These are phyloP conservation scores for Noctua janthina DNA, from an alignment of 2,888 invertebrate genomes.

Conservation along the genomic window DNA sequence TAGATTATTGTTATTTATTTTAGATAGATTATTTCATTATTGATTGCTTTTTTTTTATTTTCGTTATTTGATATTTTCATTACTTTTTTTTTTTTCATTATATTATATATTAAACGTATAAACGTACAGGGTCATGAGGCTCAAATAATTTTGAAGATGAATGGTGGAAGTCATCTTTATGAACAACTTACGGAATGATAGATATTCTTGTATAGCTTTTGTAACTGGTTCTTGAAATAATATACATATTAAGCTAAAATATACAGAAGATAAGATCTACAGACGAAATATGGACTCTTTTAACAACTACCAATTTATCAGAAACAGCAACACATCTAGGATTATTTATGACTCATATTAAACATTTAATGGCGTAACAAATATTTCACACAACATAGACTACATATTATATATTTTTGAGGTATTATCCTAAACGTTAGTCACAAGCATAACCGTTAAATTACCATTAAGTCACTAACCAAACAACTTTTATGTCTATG, in stretches of 20 bases:
- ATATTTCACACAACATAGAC: conserved; percentile 21
- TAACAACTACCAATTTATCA: conserved; percentile 34
- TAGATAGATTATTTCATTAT: no score
- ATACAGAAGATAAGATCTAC: conserved; percentile 31
- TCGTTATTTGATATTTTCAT: no score
- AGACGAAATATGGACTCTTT: conserved; percentile 27
- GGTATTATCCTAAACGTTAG: background rate
- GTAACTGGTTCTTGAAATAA: conserved; percentile 12
- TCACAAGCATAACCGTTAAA: conserved; percentile 20
- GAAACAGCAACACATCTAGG: conserved; percentile 16
- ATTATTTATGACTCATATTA: conserved; percentile 42
- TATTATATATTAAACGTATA: no score
- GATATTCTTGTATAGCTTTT: background rate
- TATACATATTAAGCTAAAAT: conserved; percentile 9
- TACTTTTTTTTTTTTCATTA: no score
- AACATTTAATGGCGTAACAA: conserved; percentile 26
- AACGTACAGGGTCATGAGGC: background rate
- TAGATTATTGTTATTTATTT: no score
- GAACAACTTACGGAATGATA: conserved; percentile 1
- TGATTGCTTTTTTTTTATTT: no score
- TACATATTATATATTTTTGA: conserved; percentile 20
- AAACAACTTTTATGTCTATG: conserved; percentile 42
- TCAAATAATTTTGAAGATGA: background rate
- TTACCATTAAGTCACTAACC: conserved; percentile 32
- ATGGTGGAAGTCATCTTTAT: background rate